Percentiles rank a stretch among this genome's conserved stretches.
These are phyloP conservation scores for Mamestra brassicae DNA, from an alignment of 2,888 invertebrate genomes.

Conservation along the genomic window DNA sequence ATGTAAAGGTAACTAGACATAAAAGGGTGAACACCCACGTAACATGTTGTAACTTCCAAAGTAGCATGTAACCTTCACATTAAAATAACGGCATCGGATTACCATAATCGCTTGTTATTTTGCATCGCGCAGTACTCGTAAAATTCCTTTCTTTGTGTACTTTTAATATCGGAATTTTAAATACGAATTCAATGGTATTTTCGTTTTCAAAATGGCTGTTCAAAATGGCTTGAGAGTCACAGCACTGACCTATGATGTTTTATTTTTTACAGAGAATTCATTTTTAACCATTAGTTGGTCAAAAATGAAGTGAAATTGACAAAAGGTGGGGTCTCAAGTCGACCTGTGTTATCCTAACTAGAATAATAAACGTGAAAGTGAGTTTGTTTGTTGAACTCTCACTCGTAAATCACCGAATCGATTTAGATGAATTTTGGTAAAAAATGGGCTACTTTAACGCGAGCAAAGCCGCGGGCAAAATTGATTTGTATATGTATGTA, in stretches of 20 bases:
- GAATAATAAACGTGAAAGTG: too few species aligned
- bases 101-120: constrained; percentile 60
- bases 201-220: constrained; percentile 26
- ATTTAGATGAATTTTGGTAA: too few species aligned
- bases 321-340: too few species aligned
- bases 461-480: too few species aligned
- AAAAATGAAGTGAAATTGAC: too few species aligned
- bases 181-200: constrained; percentile 47
- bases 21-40: constrained; percentile 6
- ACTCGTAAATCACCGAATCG: too few species aligned
- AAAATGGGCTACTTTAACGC: too few species aligned
- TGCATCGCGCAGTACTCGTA: constrained; percentile 48
- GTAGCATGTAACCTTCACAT: constrained; percentile 29
- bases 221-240: constrained; percentile 4
- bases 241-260: constrained; percentile 12
- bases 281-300: background rate
- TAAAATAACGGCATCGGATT: constrained; percentile 47
- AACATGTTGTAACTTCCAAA: constrained; percentile 11
- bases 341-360: too few species aligned
- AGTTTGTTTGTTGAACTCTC: too few species aligned
- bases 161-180: constrained; percentile 57
- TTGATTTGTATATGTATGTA: too few species aligned
- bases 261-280: constrained; percentile 9
- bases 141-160: constrained; percentile 37
- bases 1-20: background rate